Conservation (phyloP, 2,797 vertebrate genomes). For the Sparidentex hasta region DNA sequence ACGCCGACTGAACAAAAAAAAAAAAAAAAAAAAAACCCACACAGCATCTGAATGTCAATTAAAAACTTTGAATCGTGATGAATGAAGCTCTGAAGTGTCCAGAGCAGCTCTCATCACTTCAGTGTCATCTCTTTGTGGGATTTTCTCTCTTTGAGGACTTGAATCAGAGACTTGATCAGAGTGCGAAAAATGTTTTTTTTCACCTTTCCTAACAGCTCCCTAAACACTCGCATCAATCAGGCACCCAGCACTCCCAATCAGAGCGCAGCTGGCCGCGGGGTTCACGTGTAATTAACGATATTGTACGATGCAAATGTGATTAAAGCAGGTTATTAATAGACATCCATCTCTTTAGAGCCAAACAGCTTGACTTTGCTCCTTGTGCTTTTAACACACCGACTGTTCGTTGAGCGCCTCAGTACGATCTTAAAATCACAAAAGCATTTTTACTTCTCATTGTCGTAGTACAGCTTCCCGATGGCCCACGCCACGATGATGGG, state of each 20-base stretch:
- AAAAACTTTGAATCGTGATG: too few species aligned
- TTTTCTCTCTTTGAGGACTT: slow-evolving; percentile 9
- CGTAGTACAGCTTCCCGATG: slow-evolving; percentile 96
- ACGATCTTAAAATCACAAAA: slow-evolving; percentile 9
- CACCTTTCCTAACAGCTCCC: background rate
- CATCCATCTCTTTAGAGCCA: slow-evolving; percentile 55
- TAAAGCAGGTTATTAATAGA: slow-evolving; percentile 62
- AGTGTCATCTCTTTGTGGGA: too few species aligned
- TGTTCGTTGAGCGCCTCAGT: slow-evolving; percentile 5
- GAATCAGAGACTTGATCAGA: background rate
- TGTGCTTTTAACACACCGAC: slow-evolving; percentile 34
- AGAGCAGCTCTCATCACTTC: too few species aligned
- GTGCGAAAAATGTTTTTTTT: background rate
- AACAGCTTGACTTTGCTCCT: slow-evolving; percentile 41
- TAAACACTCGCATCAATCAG: slow-evolving; percentile 15
- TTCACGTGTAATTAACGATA: slow-evolving; percentile 49
- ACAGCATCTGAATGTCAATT: too few species aligned
- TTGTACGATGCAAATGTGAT: slow-evolving; percentile 57
- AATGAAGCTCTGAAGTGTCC: too few species aligned
- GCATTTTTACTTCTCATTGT: slow-evolving; percentile 95
- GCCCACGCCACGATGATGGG: slow-evolving; percentile 98
- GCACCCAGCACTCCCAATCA: slow-evolving; percentile 2
- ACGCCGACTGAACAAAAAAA: too few species aligned
- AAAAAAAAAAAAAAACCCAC: too few species aligned
- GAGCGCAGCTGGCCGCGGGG: slow-evolving; percentile 1